Percentiles rank a stretch among this genome's conserved stretches.
Conservation (phyloP, 2,797 vertebrate genomes). For the Brotogeris chrysoptera region DNA sequence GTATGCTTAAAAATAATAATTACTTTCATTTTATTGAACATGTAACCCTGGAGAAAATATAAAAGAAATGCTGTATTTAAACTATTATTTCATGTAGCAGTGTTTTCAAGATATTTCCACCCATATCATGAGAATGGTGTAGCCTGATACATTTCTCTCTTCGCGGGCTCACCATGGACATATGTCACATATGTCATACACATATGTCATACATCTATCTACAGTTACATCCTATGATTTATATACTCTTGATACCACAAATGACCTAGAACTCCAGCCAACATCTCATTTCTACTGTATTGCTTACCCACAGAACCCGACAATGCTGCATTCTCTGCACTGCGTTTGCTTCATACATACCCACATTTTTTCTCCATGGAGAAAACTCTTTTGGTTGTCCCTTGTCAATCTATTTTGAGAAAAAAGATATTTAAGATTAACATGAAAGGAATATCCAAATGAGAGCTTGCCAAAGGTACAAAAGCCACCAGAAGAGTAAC, state of each 20-base stretch:
- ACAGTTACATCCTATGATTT: background rate
- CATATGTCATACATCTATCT: background rate
- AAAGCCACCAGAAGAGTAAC: background rate
- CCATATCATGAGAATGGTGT: background rate
- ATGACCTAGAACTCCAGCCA: background rate
- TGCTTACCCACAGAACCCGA: background rate
- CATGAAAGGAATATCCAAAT: background rate
- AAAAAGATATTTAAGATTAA: background rate
- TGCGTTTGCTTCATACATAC: background rate
- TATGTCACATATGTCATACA: background rate
- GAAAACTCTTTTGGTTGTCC: background rate
- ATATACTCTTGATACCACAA: background rate
- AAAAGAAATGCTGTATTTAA: background rate
- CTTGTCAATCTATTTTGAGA: background rate
- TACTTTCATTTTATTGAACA: background rate
- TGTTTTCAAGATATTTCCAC: conserved; percentile 9
- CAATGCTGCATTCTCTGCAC: background rate
- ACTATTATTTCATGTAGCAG: background rate
- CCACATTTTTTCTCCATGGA: background rate
- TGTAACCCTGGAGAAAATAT: background rate
- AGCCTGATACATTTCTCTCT: background rate
- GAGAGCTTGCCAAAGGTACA: background rate
- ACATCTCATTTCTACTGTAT: background rate
- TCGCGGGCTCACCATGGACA: background rate
- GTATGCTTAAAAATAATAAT: background rate